Evolutionary conservation across 2,113 vertebrate genomes (phyloP).

Genomic region (Erinaceus europaeus): DNA sequence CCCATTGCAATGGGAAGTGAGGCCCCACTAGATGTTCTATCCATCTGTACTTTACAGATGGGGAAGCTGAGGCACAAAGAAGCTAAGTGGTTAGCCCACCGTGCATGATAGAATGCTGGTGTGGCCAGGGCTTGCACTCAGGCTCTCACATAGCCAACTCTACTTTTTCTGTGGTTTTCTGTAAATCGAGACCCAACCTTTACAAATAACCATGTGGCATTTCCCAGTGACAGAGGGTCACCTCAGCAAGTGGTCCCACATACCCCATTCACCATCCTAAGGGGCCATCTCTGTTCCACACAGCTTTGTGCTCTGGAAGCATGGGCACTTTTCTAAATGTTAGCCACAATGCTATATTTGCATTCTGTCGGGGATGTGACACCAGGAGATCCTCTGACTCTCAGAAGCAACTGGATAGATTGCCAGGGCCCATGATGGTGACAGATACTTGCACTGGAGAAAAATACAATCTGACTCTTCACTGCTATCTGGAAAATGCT

Average conservation of each 20-base stretch:
- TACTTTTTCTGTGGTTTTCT: neutral
- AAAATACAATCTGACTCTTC: conserved; percentile 68
- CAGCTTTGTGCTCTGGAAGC: neutral
- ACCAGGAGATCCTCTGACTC: conserved; percentile 40
- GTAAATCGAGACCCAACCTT: conserved; percentile 25
- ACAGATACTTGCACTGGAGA: conserved; percentile 55
- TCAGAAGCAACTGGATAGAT: conserved; percentile 46
- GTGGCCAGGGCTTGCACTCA: neutral
- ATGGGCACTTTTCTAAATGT: neutral
- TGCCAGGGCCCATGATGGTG: conserved; percentile 31
- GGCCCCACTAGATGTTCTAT: neutral
- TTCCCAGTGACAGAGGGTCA: conserved; percentile 14
- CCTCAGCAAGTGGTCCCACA: neutral
- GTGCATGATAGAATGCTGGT: no score
- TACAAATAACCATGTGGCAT: neutral
- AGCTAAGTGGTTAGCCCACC: no score
- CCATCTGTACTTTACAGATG: no score
- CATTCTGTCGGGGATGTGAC: neutral
- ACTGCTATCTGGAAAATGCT: conserved; percentile 65
- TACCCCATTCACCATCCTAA: neutral
- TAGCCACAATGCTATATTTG: neutral
- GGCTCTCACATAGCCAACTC: neutral
- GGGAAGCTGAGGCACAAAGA: no score
- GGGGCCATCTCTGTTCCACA: neutral
- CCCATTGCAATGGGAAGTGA: neutral